Evolutionary conservation across 1,140 invertebrate genomes (phyloP), one percentile per base, ranked within the genome.

Genomic region (Macrotrachela quadricornifera): DNA sequence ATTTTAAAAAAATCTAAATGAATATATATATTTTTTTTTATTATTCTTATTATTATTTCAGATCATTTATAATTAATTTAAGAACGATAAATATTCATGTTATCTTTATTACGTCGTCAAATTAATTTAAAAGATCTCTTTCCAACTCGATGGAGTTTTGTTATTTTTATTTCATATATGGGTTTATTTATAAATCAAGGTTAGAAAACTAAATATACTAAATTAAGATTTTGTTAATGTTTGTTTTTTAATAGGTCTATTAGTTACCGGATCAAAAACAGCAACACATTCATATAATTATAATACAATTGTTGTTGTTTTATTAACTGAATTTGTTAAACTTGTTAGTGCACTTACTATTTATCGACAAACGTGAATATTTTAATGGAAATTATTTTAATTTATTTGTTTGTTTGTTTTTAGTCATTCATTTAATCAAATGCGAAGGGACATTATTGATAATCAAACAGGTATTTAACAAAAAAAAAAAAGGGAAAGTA

Each of bases 261-360:
- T 91, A 58, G 82, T 91, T 15, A 90, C 81, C 46, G 81, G 81
- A 58, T 86, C 85, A 10, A 85, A 90, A 71, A 77, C 77, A 56
- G 73, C 76, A 47, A 77, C 80, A 62, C 80, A 82, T 59, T 74
- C 73, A 17, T 91, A 91, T 68, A 76, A 77, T 55, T 92, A 90
- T 61, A 87, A 86, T 63, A 83, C 81, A 30, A 78, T 83, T 2
- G 79, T 80, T 18, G 85, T 85, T 21, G 85, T 92, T 21, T 71
- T 91, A 50, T 66, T 87, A 46, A 87, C 83, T 11, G 87, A 94
- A 75, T 71, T 82, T 36, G 63, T 86, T 10, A 94, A 94, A 70
- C 71, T 92, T 43, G 48, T 84, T 13, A 70, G 78, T 42, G 85
- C 83, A 1, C 63, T 74, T 30, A 56, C 70, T 50, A 65, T 86